Evolutionary conservation across 2,113 vertebrate species (phyloP).

Genomic region (Python bivittatus): DNA sequence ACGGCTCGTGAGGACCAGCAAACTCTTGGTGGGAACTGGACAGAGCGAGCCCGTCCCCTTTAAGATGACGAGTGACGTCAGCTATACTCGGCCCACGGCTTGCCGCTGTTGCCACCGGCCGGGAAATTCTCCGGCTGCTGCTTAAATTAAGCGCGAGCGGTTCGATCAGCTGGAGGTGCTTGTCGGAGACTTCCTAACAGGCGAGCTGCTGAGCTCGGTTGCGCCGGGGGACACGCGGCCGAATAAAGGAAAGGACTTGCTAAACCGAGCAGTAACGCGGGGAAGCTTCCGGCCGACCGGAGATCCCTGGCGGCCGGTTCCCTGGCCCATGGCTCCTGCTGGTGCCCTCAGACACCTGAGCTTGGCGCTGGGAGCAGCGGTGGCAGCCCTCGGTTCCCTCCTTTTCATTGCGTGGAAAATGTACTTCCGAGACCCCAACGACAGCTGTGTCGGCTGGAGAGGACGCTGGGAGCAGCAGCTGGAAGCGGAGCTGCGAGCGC

Average conservation of each 20-base stretch:
- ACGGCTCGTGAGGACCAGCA: rapidly evolving
- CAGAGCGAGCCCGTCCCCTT: background rate
- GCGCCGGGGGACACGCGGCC: background rate
- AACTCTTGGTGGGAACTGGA: background rate
- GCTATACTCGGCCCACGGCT: background rate
- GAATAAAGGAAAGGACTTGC: background rate
- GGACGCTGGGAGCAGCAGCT: slow-evolving; percentile 70
- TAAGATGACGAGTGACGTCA: background rate
- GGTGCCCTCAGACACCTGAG: slow-evolving; percentile 63
- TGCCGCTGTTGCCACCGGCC: background rate
- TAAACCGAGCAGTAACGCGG: background rate
- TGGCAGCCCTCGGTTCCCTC: slow-evolving; percentile 82
- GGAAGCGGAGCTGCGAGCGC: slow-evolving; percentile 64
- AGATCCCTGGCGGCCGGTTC: background rate
- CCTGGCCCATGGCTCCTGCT: slow-evolving; percentile 66
- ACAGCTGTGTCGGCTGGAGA: slow-evolving; percentile 60
- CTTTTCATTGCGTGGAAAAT: slow-evolving; percentile 83
- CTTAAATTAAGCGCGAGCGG: background rate
- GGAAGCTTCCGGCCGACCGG: background rate
- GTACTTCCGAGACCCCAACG: slow-evolving; percentile 72
- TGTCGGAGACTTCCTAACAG: background rate
- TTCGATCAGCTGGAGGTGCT: background rate
- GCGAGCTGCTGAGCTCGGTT: background rate
- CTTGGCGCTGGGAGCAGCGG: slow-evolving; percentile 79
- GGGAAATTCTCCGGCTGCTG: background rate